Percentiles rank a stretch among this genome's conserved stretches.
These are phyloP conservation scores for Dipodomys stephensi DNA, from an alignment of 2,113 vertebrate species.

Conservation along the genomic window DNA sequence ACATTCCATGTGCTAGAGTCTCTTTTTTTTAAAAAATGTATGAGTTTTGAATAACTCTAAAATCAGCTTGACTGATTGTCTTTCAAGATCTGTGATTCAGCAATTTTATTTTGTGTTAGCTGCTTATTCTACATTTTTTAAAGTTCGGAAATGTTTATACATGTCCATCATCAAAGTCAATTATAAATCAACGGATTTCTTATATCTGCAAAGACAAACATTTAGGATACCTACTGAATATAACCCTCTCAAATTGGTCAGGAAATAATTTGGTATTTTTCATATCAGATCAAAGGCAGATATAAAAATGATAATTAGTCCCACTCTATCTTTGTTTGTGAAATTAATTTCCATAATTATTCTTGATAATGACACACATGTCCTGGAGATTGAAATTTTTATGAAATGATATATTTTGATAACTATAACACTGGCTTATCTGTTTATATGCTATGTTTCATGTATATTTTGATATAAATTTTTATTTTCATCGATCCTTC, in stretches of 20 bases:
- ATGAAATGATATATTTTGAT: slow-evolving; percentile 3
- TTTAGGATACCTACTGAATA: slow-evolving; percentile 28
- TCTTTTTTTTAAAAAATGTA: not conserved
- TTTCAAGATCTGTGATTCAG: not conserved
- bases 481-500: not conserved
- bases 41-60: slow-evolving; percentile 28
- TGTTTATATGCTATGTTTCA: not conserved
- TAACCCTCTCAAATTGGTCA: not conserved
- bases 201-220: slow-evolving; percentile 22
- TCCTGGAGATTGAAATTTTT: not conserved
- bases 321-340: slow-evolving; percentile 6
- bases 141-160: slow-evolving; percentile 20
- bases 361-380: slow-evolving; percentile 18
- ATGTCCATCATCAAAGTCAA: not conserved
- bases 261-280: not conserved
- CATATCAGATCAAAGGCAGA: not conserved
- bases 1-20: slow-evolving; percentile 26
- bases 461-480: slow-evolving; percentile 37
- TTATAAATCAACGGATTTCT: slow-evolving; percentile 29
- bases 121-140: not conserved
- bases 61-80: slow-evolving; percentile 26
- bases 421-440: not conserved
- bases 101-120: slow-evolving; percentile 17
- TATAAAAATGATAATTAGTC: slow-evolving; percentile 32
- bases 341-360: not conserved